phyloP scores from a whole-genome alignment of 2,888 invertebrate species.

The Orthosia cruda region DNA sequence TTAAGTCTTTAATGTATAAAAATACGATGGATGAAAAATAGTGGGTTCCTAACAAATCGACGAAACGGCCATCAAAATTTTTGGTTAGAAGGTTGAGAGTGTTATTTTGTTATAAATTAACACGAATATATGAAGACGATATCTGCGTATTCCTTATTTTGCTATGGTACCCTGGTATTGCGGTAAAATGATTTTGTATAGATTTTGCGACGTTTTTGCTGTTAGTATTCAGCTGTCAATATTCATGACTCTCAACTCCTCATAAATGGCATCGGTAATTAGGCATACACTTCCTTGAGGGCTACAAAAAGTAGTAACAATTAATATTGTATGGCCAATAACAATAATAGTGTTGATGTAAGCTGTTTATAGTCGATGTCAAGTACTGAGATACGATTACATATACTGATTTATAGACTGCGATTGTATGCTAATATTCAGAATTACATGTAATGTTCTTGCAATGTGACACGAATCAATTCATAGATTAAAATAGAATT shows the following conservation, averaged over 20 bases:
- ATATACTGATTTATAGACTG: conserved; percentile 45
- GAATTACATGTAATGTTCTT: conserved; percentile 30
- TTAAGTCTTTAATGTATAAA: too few relatives aligned
- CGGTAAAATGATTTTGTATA: neutral
- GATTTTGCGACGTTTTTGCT: neutral
- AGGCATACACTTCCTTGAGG: neutral
- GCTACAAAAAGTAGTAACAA: conserved; percentile 19
- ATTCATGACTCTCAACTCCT: neutral
- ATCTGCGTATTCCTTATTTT: too few relatives aligned
- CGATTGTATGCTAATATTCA: conserved; percentile 66
- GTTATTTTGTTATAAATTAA: too few relatives aligned
- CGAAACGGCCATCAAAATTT: too few relatives aligned
- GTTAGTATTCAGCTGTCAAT: neutral
- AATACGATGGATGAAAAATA: too few relatives aligned
- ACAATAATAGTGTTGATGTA: conserved; percentile 7
- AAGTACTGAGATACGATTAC: conserved; percentile 15
- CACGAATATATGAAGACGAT: too few relatives aligned
- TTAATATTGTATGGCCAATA: conserved; percentile 24
- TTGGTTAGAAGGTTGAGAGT: too few relatives aligned
- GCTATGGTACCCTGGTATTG: too few relatives aligned
- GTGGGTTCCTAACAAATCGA: too few relatives aligned
- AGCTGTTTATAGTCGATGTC: conserved; percentile 12
- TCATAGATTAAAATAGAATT: conserved; percentile 57
- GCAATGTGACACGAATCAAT: conserved; percentile 46
- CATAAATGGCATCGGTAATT: neutral